Percentiles rank a stretch among this genome's conserved stretches.
phyloP scores from a whole-genome alignment of 2,888 invertebrate species.

The Callyntrura sp. region DNA sequence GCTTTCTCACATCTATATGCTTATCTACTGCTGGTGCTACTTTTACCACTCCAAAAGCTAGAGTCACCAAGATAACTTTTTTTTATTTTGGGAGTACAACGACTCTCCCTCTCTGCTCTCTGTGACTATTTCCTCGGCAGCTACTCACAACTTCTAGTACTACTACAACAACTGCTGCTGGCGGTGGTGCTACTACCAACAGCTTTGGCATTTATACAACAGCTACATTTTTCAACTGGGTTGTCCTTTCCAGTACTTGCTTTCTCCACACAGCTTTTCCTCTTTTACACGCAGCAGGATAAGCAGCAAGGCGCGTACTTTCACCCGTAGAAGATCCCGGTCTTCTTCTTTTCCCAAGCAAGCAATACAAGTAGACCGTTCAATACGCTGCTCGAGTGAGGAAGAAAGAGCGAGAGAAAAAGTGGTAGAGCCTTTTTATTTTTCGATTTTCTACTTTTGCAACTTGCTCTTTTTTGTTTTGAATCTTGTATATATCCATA shows the following conservation, averaged over 20 bases:
- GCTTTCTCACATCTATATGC: conserved; percentile 44
- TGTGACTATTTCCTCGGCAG: not conserved
- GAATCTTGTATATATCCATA: conserved; percentile 42
- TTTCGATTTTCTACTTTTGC: conserved; percentile 62
- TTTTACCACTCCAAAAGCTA: not conserved
- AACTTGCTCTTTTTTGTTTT: conserved; percentile 63
- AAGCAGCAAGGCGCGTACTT: conserved; percentile 59
- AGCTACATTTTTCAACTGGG: conserved; percentile 44
- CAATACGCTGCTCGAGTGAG: conserved; percentile 55
- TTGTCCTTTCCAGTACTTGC: conserved; percentile 21
- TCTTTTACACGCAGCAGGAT: conserved; percentile 45
- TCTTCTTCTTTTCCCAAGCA: conserved; percentile 34
- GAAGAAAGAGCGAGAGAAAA: conserved; percentile 30
- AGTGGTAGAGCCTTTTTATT: conserved; percentile 32
- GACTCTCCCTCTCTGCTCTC: conserved; percentile 31
- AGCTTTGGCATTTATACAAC: conserved; percentile 24
- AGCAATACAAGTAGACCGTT: conserved; percentile 66
- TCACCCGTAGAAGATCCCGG: conserved; percentile 65
- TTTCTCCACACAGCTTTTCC: conserved; percentile 27
- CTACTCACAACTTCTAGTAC: not conserved
- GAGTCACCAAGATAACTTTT: conserved; percentile 66
- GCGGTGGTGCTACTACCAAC: too few relatives aligned
- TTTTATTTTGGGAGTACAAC: conserved; percentile 51
- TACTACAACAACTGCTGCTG: too few relatives aligned
- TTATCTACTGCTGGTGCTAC: not conserved